Evolutionary conservation across 2,888 invertebrate genomes (phyloP).

Genomic region (Drosophila testacea): DNA sequence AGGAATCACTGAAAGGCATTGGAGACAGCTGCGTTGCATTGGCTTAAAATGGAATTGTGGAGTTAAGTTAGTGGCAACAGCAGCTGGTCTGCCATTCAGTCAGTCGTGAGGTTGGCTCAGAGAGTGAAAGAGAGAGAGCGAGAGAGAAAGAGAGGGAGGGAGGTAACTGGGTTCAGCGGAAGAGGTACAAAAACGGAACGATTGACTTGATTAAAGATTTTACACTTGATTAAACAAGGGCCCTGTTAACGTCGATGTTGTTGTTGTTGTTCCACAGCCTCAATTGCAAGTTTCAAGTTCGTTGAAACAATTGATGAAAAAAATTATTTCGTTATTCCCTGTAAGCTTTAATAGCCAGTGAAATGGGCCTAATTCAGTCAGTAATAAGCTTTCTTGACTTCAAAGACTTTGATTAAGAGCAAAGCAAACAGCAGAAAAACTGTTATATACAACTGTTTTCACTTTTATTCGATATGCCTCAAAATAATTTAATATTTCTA

Average conservation of each 20-base stretch:
- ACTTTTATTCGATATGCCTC: no score
- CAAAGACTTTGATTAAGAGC: neutral
- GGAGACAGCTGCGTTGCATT: constrained; percentile 66
- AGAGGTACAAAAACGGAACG: constrained; percentile 18
- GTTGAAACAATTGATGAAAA: constrained; percentile 49
- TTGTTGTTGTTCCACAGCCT: constrained; percentile 24
- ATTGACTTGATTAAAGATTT: constrained; percentile 74
- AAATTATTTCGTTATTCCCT: constrained; percentile 15
- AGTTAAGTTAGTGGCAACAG: constrained; percentile 25
- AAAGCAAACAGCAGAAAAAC: no score
- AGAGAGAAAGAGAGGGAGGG: neutral
- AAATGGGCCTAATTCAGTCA: neutral
- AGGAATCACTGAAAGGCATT: constrained; percentile 29
- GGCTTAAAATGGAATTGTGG: constrained; percentile 47
- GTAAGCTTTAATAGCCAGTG: neutral
- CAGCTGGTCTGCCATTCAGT: constrained; percentile 29
- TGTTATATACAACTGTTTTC: no score
- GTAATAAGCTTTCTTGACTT: neutral
- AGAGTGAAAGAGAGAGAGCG: neutral
- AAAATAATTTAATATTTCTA: no score
- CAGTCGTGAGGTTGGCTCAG: neutral
- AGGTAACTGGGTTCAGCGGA: constrained; percentile 6
- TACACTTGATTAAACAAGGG: constrained; percentile 72
- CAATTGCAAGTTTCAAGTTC: constrained; percentile 62
- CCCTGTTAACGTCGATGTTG: constrained; percentile 23